A percentile compares a stretch with the other conserved stretches of the same genome.
These are phyloP conservation scores for Chascanopsetta lugubris DNA, from an alignment of 2,113 vertebrate genomes.

Conservation along the genomic window DNA sequence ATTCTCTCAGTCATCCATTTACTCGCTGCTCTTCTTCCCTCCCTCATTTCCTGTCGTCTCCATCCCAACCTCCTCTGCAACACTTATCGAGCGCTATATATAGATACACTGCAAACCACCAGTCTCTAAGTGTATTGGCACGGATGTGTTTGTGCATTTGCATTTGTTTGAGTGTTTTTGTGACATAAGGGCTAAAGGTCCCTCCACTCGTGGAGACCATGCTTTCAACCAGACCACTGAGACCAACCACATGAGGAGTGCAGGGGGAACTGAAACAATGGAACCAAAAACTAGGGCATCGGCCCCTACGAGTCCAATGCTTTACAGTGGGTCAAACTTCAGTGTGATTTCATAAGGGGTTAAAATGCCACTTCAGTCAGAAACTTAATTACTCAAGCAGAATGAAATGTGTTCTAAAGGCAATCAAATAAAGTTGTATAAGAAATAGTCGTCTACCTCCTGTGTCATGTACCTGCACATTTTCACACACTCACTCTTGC, in stretches of 20 bases:
- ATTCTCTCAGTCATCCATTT: slow-evolving; percentile 57
- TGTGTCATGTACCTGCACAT: slow-evolving; percentile 20
- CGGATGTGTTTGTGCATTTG: slow-evolving; percentile 26
- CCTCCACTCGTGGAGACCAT: too few species aligned
- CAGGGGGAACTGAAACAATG: neutral
- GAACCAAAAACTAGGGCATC: slow-evolving; percentile 36
- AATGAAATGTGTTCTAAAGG: slow-evolving; percentile 36
- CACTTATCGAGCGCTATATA: slow-evolving; percentile 66
- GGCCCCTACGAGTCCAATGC: slow-evolving; percentile 8
- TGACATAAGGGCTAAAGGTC: slow-evolving; percentile 21
- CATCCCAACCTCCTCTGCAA: slow-evolving; percentile 50
- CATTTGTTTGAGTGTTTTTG: slow-evolving; percentile 20
- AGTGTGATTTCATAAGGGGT: slow-evolving; percentile 20
- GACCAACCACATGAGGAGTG: slow-evolving; percentile 2
- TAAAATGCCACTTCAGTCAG: slow-evolving; percentile 38
- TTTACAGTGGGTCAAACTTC: slow-evolving; percentile 12
- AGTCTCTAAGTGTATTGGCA: slow-evolving; percentile 11
- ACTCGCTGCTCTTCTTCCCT: slow-evolving; percentile 7
- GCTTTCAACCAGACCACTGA: slow-evolving; percentile 13
- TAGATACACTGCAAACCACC: slow-evolving; percentile 53
- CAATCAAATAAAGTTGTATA: slow-evolving; percentile 10
- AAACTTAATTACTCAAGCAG: slow-evolving; percentile 22
- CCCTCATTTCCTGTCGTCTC: slow-evolving; percentile 45
- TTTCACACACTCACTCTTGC: slow-evolving; percentile 38
- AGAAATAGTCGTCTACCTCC: slow-evolving; percentile 39